Conservation (phyloP, 2,888 invertebrate species). For the Tinea pellionella region DNA sequence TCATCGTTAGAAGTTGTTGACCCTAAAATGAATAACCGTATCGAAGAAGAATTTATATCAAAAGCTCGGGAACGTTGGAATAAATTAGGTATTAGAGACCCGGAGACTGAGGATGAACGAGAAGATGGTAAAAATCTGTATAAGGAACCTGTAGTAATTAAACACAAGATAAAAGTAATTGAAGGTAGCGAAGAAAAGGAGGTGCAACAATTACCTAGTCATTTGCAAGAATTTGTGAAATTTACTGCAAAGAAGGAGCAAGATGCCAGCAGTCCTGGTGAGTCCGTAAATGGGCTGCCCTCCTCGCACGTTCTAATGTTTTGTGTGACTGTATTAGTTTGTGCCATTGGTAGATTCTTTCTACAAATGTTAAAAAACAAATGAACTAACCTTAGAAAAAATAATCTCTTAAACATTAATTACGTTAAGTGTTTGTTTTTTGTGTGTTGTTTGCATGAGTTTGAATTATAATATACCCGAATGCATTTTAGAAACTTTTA, state of each 20-base stretch:
- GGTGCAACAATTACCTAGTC: constrained; percentile 76
- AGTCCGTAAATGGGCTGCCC: constrained; percentile 47
- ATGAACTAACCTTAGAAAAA: constrained; percentile 23
- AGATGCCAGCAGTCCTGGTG: constrained; percentile 64
- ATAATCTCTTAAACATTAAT: background rate
- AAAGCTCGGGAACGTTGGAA: constrained; percentile 79
- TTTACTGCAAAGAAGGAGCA: constrained; percentile 63
- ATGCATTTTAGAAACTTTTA: background rate
- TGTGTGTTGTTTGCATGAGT: constrained; percentile 13
- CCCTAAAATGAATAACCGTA: constrained; percentile 58
- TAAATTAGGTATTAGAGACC: constrained; percentile 76
- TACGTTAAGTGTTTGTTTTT: background rate
- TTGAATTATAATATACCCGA: background rate
- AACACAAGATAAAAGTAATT: constrained; percentile 72
- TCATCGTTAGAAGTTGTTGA: constrained; percentile 42
- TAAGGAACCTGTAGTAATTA: constrained; percentile 50
- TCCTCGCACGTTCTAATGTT: constrained; percentile 61
- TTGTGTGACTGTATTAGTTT: constrained; percentile 57
- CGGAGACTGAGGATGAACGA: constrained; percentile 72
- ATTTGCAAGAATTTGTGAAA: constrained; percentile 82
- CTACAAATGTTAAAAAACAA: constrained; percentile 44
- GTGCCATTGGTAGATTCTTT: constrained; percentile 52
- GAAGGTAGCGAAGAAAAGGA: constrained; percentile 74
- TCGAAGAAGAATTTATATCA: constrained; percentile 82
- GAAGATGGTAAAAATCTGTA: constrained; percentile 37